phyloP scores from a whole-genome alignment of 2,888 invertebrate species.

The Hoplodrina ambigua region DNA sequence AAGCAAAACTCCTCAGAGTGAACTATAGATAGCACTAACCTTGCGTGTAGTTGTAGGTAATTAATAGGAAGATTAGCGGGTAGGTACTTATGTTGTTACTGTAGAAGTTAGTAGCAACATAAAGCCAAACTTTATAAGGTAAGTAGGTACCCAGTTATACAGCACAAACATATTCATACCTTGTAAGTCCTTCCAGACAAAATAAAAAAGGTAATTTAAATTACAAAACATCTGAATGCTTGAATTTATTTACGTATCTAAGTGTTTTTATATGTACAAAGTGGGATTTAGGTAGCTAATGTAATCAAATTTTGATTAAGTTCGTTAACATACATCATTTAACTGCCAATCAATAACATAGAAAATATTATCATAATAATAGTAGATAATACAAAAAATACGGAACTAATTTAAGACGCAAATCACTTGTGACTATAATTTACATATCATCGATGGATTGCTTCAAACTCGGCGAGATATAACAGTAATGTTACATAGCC shows the following conservation, averaged over 20 bases:
- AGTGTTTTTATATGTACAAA: slow-evolving; percentile 51
- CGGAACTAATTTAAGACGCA: slow-evolving; percentile 39
- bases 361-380: slow-evolving; percentile 41
- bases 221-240: slow-evolving; percentile 59
- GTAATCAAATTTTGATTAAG: slow-evolving; percentile 45
- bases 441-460: slow-evolving; percentile 32
- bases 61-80: background rate
- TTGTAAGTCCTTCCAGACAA: slow-evolving; percentile 14
- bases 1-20: slow-evolving; percentile 6
- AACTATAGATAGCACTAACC: background rate
- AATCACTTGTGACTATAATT: slow-evolving; percentile 51
- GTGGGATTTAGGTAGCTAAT: slow-evolving; percentile 34
- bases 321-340: slow-evolving; percentile 49
- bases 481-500: slow-evolving; percentile 23
- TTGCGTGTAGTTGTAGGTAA: background rate
- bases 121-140: background rate
- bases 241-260: slow-evolving; percentile 58
- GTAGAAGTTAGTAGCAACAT: background rate
- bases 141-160: background rate
- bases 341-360: slow-evolving; percentile 55
- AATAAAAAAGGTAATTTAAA: slow-evolving; percentile 38
- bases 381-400: slow-evolving; percentile 61
- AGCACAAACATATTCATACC: background rate
- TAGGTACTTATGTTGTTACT: background rate
- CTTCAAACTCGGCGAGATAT: slow-evolving; percentile 11